Conservation (phyloP, 2,797 vertebrate species). For the Poeciliopsis gracilis region DNA sequence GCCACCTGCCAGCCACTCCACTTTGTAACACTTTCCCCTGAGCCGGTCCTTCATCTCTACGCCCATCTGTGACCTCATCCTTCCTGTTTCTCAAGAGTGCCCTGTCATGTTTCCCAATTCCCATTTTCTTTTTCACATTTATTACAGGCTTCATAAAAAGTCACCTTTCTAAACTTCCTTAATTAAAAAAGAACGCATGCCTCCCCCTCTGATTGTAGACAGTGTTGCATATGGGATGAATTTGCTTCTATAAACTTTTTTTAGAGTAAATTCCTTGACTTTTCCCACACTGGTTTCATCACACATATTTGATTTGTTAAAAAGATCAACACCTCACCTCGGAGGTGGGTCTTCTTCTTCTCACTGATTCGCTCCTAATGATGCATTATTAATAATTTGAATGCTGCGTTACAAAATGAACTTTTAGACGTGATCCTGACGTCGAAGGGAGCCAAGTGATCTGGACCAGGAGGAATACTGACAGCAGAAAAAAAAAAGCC, state of each 20-base stretch:
- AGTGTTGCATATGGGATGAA: neutral
- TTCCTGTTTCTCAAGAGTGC: conserved; percentile 3
- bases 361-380: conserved; percentile 21
- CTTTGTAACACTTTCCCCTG: conserved; percentile 50
- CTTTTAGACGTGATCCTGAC: conserved; percentile 45
- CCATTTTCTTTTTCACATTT: conserved; percentile 4
- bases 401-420: conserved; percentile 45
- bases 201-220: conserved; percentile 35
- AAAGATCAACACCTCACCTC: conserved; percentile 32
- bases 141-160: conserved; percentile 11
- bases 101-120: conserved; percentile 18
- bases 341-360: conserved; percentile 25
- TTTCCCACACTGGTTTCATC: conserved; percentile 27
- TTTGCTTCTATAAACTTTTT: conserved; percentile 21
- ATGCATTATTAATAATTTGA: conserved; percentile 43
- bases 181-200: conserved; percentile 22
- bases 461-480: conserved; percentile 1
- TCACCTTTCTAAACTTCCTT: conserved; percentile 17
- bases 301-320: conserved; percentile 21
- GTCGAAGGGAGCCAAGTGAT: conserved; percentile 48
- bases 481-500: conserved; percentile 15
- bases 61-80: conserved; percentile 22
- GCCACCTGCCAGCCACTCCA: conserved; percentile 55
- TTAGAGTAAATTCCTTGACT: conserved; percentile 48
- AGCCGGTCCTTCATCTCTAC: conserved; percentile 45